phyloP scores from a whole-genome alignment of 2,113 vertebrate species.

The Balaeniceps rex region DNA sequence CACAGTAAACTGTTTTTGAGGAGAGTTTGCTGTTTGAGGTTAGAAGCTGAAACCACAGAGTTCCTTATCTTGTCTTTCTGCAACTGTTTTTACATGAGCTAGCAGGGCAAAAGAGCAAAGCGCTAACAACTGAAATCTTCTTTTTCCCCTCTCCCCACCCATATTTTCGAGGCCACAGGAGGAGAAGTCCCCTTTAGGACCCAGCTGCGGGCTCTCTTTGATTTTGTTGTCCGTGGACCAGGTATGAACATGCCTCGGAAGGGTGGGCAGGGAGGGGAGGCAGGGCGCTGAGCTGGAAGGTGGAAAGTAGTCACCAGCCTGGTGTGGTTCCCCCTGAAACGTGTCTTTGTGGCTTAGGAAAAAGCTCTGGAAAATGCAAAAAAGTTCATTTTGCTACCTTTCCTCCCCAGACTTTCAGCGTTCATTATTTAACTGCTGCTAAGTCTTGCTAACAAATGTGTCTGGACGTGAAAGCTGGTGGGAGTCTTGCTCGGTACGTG shows the following conservation, averaged over 20 bases:
- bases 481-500: neutral
- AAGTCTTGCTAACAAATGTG: neutral
- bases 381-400: neutral
- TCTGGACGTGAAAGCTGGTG: neutral
- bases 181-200: constrained; percentile 83
- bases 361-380: neutral
- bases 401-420: neutral
- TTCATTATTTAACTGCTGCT: neutral
- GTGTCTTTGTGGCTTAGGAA: neutral
- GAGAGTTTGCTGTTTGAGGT: constrained; percentile 46
- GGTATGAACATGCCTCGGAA: constrained; percentile 52
- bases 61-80: constrained; percentile 44
- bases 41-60: constrained; percentile 32
- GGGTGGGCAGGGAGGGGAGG: neutral
- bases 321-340: neutral
- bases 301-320: neutral
- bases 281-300: neutral
- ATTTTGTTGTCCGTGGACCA: constrained; percentile 85
- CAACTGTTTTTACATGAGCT: neutral
- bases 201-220: constrained; percentile 81
- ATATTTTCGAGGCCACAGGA: constrained; percentile 77
- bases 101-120: neutral
- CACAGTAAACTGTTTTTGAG: constrained; percentile 27
- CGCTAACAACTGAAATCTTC: neutral
- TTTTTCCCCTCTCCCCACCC: neutral